Evolutionary conservation across 2,888 invertebrate genomes (phyloP).

Genomic region (Lagria hirta): DNA sequence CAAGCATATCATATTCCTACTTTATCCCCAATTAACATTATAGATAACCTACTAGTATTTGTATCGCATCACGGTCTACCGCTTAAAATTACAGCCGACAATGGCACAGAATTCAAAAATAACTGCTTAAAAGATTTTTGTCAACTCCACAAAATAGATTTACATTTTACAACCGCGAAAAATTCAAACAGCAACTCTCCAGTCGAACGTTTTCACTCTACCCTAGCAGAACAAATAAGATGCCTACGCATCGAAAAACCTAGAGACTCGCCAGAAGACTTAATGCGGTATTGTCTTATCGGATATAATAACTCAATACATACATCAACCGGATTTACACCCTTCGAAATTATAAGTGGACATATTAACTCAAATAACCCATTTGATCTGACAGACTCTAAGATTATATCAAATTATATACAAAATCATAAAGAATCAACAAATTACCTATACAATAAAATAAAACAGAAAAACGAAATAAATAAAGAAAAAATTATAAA

Average conservation of each 20-base stretch:
- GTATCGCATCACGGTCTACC: constrained; percentile 22
- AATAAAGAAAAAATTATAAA: too few relatives aligned
- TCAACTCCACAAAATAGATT: constrained; percentile 20
- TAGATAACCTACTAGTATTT: constrained; percentile 21
- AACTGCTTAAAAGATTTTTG: constrained; percentile 17
- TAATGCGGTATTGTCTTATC: constrained; percentile 20
- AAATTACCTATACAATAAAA: constrained; percentile 20
- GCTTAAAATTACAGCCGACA: constrained; percentile 16
- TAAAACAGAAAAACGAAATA: too few relatives aligned
- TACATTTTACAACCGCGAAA: constrained; percentile 21
- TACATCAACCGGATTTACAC: constrained; percentile 19
- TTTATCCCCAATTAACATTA: constrained; percentile 9
- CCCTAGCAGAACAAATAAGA: constrained; percentile 13
- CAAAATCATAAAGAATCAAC: constrained; percentile 20
- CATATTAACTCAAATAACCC: constrained; percentile 20
- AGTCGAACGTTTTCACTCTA: constrained; percentile 17
- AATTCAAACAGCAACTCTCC: constrained; percentile 23
- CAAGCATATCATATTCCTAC: constrained; percentile 22
- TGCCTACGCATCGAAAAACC: constrained; percentile 6
- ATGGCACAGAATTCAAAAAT: constrained; percentile 22
- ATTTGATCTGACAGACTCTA: constrained; percentile 22
- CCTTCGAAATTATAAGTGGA: constrained; percentile 23
- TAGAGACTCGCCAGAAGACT: constrained; percentile 1
- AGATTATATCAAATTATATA: constrained; percentile 22
- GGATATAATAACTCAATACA: constrained; percentile 26